A percentile compares a stretch with the other conserved stretches of the same genome.
Conservation (phyloP, 2,888 invertebrate genomes). For the Rhorus exstirpatorius region DNA sequence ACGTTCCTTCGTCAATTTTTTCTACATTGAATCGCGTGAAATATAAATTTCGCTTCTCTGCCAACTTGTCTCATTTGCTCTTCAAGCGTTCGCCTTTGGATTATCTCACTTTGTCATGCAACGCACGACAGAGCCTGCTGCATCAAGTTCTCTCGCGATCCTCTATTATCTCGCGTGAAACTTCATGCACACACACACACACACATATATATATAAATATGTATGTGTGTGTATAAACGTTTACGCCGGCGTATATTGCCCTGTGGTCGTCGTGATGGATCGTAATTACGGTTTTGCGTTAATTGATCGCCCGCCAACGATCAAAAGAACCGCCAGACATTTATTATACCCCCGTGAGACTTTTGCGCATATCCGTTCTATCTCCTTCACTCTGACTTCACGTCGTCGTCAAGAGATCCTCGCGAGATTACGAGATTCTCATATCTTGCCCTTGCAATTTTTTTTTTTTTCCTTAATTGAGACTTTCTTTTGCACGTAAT, state of each 20-base stretch:
- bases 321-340: constrained; percentile 67
- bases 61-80: constrained; percentile 31
- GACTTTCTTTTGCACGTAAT: constrained; percentile 21
- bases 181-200: neutral
- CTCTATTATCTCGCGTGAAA: constrained; percentile 17
- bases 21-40: constrained; percentile 32
- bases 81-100: constrained; percentile 29
- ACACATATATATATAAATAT: no score
- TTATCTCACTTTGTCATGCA: constrained; percentile 53
- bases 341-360: constrained; percentile 57
- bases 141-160: constrained; percentile 23
- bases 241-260: constrained; percentile 57
- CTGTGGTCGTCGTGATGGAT: constrained; percentile 71
- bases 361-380: constrained; percentile 47
- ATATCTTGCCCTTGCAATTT: constrained; percentile 8
- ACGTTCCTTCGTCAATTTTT: constrained; percentile 35
- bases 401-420: constrained; percentile 42
- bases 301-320: constrained; percentile 74
- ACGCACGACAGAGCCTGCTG: constrained; percentile 17
- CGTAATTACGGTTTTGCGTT: constrained; percentile 77
- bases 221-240: constrained; percentile 21
- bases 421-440: constrained; percentile 35
- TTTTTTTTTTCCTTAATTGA: constrained; percentile 2
- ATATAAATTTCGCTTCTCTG: constrained; percentile 4
- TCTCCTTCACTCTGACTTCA: neutral